Evolutionary conservation across 2,888 invertebrate genomes (phyloP).

Genomic region (Eupithecia vulgata): DNA sequence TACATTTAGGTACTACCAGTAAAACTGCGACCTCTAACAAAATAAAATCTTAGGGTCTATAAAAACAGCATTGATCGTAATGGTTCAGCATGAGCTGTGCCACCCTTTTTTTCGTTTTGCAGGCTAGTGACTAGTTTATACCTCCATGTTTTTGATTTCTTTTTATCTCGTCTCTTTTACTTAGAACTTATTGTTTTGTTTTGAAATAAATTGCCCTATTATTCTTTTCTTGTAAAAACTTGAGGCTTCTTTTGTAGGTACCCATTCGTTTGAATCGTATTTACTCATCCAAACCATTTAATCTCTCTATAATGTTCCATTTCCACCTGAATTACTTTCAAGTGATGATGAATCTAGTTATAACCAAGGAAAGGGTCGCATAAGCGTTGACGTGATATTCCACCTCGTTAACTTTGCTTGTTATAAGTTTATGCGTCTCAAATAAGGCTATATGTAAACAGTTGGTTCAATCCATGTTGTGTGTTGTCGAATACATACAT

Average conservation of each 20-base stretch:
- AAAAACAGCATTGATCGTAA: not conserved
- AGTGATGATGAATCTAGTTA: conserved; percentile 40
- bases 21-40: not conserved
- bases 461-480: conserved; percentile 13
- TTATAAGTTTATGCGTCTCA: conserved; percentile 73
- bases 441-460: conserved; percentile 7
- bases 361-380: conserved; percentile 42
- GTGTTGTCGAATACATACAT: too few relatives aligned
- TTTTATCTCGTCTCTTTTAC: not conserved
- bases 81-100: not conserved
- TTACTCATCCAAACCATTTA: not conserved
- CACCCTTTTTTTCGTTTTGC: not conserved
- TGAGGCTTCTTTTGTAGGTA: not conserved
- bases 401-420: conserved; percentile 77
- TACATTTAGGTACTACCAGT: not conserved
- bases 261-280: too few relatives aligned
- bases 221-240: not conserved
- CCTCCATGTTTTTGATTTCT: not conserved
- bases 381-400: conserved; percentile 60
- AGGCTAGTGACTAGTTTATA: not conserved
- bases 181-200: not conserved
- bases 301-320: conserved; percentile 1
- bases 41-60: not conserved
- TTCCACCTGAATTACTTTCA: conserved; percentile 19
- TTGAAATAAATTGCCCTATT: not conserved